Evolutionary conservation across 2,797 vertebrate genomes (phyloP).

Genomic region (Lutjanus campechanus): DNA sequence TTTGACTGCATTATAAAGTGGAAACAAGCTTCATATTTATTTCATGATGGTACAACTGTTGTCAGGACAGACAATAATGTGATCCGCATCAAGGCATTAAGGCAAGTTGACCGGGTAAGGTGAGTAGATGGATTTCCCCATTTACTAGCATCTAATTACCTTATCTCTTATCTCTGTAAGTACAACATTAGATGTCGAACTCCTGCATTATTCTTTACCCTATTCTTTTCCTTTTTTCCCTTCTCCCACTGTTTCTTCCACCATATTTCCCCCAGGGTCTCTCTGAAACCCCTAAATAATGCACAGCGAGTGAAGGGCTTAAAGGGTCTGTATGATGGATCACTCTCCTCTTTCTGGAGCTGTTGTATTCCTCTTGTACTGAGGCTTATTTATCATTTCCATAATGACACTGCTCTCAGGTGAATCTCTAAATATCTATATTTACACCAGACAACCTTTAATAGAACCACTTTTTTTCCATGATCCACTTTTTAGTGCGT

Average conservation of each 20-base stretch:
- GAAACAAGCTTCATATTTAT: slow-evolving; percentile 73
- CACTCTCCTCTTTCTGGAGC: slow-evolving; percentile 61
- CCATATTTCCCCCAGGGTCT: slow-evolving; percentile 75
- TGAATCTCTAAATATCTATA: slow-evolving; percentile 78
- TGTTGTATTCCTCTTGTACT: slow-evolving; percentile 57
- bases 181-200: slow-evolving; percentile 53
- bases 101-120: slow-evolving; percentile 66
- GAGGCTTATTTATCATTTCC: slow-evolving; percentile 77
- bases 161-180: slow-evolving; percentile 42
- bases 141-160: slow-evolving; percentile 78
- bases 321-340: slow-evolving; percentile 79
- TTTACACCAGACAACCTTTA: slow-evolving; percentile 67
- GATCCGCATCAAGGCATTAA: slow-evolving; percentile 60
- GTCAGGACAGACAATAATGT: slow-evolving; percentile 49
- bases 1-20: slow-evolving; percentile 37
- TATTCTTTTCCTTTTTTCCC: slow-evolving; percentile 46
- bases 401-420: slow-evolving; percentile 73
- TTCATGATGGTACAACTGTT: slow-evolving; percentile 67
- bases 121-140: slow-evolving; percentile 66
- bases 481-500: slow-evolving; percentile 71
- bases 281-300: slow-evolving; percentile 82
- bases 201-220: slow-evolving; percentile 63
- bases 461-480: slow-evolving; percentile 37
- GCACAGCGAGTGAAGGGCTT: slow-evolving; percentile 72
- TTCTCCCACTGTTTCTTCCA: slow-evolving; percentile 56